These are phyloP conservation scores for Pelodiscus sinensis DNA, from an alignment of 2,113 vertebrate species.

Conservation along the genomic window DNA sequence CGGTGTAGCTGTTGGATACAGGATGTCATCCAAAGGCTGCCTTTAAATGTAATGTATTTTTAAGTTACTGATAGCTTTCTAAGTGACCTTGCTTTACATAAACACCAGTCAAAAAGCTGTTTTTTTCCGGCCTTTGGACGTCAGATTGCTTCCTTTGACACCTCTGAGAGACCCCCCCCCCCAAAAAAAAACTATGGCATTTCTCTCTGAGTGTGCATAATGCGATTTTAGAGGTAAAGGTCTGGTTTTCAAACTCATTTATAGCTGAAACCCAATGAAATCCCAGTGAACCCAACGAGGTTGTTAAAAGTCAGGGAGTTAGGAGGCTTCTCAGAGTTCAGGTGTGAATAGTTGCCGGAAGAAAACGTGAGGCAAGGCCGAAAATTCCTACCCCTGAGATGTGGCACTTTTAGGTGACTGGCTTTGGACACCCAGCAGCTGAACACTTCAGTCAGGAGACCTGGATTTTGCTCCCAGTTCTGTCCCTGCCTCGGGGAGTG, in stretches of 20 bases:
- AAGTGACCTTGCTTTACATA: conserved; percentile 61
- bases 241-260: conserved; percentile 50
- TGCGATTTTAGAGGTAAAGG: background rate
- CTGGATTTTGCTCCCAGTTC: background rate
- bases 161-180: conserved; percentile 76
- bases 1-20: conserved; percentile 57
- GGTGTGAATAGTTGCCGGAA: background rate
- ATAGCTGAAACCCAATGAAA: background rate
- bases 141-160: conserved; percentile 81
- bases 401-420: background rate
- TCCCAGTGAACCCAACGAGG: no score
- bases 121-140: conserved; percentile 68
- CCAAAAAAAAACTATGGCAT: background rate
- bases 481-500: background rate
- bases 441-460: background rate
- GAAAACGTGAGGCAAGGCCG: background rate
- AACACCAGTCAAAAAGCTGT: conserved; percentile 67
- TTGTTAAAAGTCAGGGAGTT: no score
- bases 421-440: background rate
- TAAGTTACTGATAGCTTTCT: conserved; percentile 62
- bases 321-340: background rate
- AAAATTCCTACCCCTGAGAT: background rate
- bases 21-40: conserved; percentile 66
- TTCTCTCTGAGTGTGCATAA: conserved; percentile 36
- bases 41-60: conserved; percentile 70